These are phyloP conservation scores for Brachycybe producta DNA, from an alignment of 2,888 invertebrate genomes.

Conservation along the genomic window DNA sequence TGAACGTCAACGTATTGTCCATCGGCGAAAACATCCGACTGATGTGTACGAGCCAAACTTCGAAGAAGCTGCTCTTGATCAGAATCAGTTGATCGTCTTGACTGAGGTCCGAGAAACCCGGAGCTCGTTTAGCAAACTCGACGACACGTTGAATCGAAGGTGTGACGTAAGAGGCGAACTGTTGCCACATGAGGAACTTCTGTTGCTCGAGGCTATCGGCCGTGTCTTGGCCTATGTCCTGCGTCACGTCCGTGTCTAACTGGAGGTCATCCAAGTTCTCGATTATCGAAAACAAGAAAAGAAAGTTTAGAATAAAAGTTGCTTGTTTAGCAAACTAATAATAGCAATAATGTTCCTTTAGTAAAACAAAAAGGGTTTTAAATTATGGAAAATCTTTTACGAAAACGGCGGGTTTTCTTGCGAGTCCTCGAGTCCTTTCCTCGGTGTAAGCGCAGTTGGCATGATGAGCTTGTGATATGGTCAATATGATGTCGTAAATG, in stretches of 20 bases:
- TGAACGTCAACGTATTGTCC: conserved; percentile 59
- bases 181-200: conserved; percentile 75
- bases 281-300: not conserved
- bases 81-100: conserved; percentile 95
- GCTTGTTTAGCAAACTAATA: not conserved
- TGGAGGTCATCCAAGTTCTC: conserved; percentile 25
- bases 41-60: conserved; percentile 83
- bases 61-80: conserved; percentile 92
- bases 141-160: conserved; percentile 87
- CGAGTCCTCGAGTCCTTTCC: conserved; percentile 57
- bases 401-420: conserved; percentile 54
- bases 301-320: not conserved
- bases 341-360: too few relatives aligned
- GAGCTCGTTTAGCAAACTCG: conserved; percentile 89
- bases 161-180: conserved; percentile 70
- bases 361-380: too few relatives aligned
- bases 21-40: conserved; percentile 62
- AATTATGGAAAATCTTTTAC: too few relatives aligned
- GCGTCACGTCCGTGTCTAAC: not conserved
- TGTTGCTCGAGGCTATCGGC: conserved; percentile 45
- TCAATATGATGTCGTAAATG: conserved; percentile 63
- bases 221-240: conserved; percentile 18
- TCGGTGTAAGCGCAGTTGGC: conserved; percentile 78
- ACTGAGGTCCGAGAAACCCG: conserved; percentile 72
- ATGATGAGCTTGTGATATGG: conserved; percentile 67